These are phyloP conservation scores for Alsophila aescularia DNA, from an alignment of 2,888 invertebrate species.

Conservation along the genomic window DNA sequence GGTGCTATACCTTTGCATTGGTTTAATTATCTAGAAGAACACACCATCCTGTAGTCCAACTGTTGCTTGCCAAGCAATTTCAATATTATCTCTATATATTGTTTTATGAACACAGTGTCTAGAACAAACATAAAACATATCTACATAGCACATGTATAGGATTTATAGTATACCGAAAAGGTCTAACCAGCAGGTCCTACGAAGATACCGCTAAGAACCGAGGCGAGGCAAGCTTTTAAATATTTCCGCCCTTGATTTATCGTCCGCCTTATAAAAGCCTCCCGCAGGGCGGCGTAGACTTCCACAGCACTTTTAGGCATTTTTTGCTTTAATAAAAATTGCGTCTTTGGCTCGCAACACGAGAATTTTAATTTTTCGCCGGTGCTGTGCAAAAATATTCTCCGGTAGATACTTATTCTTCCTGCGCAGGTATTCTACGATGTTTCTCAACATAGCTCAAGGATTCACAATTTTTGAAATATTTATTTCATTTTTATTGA, in stretches of 20 bases:
- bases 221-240: constrained; percentile 80
- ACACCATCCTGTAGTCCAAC: no score
- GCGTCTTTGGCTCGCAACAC: constrained; percentile 43
- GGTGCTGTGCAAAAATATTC: not conserved
- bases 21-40: no score
- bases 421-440: not conserved
- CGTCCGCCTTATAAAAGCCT: constrained; percentile 70
- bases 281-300: constrained; percentile 55
- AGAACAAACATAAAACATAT: no score
- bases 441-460: no score
- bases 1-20: no score
- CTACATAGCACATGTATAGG: no score
- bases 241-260: constrained; percentile 82
- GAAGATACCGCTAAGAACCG: constrained; percentile 71
- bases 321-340: constrained; percentile 61
- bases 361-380: constrained; percentile 46
- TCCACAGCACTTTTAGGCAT: constrained; percentile 53
- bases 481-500: no score
- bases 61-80: no score
- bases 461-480: no score
- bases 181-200: constrained; percentile 48
- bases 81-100: no score
- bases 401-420: not conserved
- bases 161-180: constrained; percentile 57
- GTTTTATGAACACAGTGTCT: no score